Base-by-base conservation (phyloP, 2,113 vertebrate genomes). In the Thryonomys swinderianus region DNA sequence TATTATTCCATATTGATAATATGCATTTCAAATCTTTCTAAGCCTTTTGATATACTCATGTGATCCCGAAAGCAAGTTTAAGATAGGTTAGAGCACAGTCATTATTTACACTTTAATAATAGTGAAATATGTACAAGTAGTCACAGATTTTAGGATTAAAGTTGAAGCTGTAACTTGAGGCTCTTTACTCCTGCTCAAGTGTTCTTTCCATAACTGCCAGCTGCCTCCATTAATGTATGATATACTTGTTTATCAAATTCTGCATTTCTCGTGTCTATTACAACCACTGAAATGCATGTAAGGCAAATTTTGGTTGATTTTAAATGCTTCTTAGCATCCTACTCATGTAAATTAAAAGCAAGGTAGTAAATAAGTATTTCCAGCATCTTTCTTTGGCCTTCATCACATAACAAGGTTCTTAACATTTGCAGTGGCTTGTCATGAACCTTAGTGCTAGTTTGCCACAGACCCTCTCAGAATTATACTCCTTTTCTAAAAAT, bases 211-310 rank as follows among this genome's bases (percentile, higher is more conserved):
- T 74, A 37, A 23, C 67, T 59, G 57, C 32, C 51, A 83, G 55
- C 59, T 42, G 57, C 62, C 51, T 74, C 82, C 30, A 1, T 71
- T 80, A 62, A 74, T 91, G 48, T 61, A 48, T 93, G 79, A 67
- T 62, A 83, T n/a, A 61, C 85, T 71, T 86, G n/a, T 91, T 93
- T 88, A 82, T 48, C 80, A 55, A 80, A 73, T 32, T 93, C 93
- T 94, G 0, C 79, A 64, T 90, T 91, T 87, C 51, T 14, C 55
- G 13, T 25, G 69, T 45, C 30, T 81, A 51, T 79, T 67, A 48
- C 21, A 92, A 61, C 57, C 73, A 66, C 55, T 92, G 51, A 95
- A 79, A 88, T 92, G 55, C 30, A 59, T 53, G 3, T 45, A 76
- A 90, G 51, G 40, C 66, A 92, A 85, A 90, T 69, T 74, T 92